These are phyloP conservation scores for Gulo gulo DNA, from an alignment of 2,113 vertebrate species.

Conservation along the genomic window DNA sequence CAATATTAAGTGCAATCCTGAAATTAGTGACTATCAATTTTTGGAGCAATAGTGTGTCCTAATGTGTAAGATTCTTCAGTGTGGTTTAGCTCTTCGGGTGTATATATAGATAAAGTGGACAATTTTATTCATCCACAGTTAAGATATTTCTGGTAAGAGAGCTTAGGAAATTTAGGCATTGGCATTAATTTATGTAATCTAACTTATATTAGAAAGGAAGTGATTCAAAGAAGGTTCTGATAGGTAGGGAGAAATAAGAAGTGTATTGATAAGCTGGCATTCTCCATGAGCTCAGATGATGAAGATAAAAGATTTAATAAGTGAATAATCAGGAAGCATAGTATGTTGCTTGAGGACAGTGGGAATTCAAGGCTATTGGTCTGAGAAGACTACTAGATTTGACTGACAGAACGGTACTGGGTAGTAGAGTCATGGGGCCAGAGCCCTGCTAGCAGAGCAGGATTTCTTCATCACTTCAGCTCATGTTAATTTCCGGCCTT, in stretches of 20 bases:
- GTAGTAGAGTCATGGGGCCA: background rate
- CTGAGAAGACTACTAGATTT: background rate
- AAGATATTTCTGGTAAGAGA: background rate
- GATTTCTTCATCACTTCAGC: background rate
- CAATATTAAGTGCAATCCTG: background rate
- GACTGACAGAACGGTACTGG: background rate
- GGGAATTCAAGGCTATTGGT: background rate
- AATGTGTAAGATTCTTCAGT: background rate
- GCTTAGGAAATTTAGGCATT: background rate
- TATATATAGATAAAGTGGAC: background rate
- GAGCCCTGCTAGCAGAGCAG: background rate
- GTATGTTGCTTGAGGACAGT: background rate
- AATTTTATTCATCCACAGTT: background rate
- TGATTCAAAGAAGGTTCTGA: background rate
- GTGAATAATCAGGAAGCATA: background rate
- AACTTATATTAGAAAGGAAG: background rate
- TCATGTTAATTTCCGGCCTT: background rate
- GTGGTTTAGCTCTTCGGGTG: background rate
- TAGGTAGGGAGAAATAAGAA: background rate
- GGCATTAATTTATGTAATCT: background rate
- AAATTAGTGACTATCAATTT: background rate
- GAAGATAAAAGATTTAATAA: background rate
- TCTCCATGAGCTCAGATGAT: background rate
- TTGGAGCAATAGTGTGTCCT: background rate
- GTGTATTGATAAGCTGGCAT: background rate